A percentile compares a stretch with the other conserved stretches of the same genome.
Conservation (phyloP, 2,888 invertebrate genomes). For the Acanthosepion lycidas region DNA sequence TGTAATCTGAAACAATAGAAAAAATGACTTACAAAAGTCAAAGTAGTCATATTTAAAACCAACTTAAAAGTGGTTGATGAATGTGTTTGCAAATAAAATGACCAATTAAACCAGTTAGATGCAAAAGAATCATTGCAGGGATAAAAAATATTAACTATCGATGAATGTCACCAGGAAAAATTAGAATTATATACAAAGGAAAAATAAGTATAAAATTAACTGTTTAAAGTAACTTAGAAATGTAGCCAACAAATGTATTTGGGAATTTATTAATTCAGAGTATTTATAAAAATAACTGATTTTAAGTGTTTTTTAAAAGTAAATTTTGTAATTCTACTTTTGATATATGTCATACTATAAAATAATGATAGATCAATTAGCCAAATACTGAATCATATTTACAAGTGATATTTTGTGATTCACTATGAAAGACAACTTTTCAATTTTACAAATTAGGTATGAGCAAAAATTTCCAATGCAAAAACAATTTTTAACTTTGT, state of each 20-base stretch:
- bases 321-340: neutral
- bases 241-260: neutral
- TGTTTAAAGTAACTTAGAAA: neutral
- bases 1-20: neutral
- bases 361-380: neutral
- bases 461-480: no score
- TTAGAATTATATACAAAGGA: neutral
- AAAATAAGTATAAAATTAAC: neutral
- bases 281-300: no score
- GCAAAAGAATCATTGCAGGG: neutral
- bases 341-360: neutral
- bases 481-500: no score
- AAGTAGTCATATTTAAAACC: neutral
- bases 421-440: neutral
- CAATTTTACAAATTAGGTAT: no score
- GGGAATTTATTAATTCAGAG: no score
- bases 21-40: neutral
- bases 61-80: neutral
- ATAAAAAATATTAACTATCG: neutral
- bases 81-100: neutral
- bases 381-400: neutral
- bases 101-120: neutral
- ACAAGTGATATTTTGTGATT: neutral
- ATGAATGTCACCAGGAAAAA: neutral
- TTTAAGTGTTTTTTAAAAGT: neutral